Evolutionary conservation across 2,888 invertebrate species (phyloP).

Genomic region (Clitarchus hookeri): DNA sequence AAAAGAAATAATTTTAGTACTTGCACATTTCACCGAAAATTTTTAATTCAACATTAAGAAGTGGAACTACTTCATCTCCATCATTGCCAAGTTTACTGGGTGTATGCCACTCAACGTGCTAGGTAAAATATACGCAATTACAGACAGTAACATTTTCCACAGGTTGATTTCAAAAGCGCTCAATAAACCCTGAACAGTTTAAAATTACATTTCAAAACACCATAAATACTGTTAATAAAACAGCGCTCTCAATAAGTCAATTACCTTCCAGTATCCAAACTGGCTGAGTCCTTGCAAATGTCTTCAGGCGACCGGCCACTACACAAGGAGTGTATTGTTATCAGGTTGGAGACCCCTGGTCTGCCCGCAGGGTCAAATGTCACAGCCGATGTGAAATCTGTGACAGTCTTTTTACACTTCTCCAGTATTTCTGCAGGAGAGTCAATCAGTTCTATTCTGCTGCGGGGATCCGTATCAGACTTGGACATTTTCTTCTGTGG

Average conservation of each 20-base stretch:
- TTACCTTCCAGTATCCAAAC: slow-evolving; percentile 75
- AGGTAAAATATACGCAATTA: too few species aligned
- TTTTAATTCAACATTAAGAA: too few species aligned
- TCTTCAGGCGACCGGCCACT: slow-evolving; percentile 68
- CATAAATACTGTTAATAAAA: not conserved
- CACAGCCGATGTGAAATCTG: slow-evolving; percentile 84
- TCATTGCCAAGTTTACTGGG: too few species aligned
- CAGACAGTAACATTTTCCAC: too few species aligned
- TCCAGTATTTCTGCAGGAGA: slow-evolving; percentile 67
- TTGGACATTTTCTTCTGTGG: slow-evolving; percentile 97
- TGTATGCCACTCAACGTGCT: too few species aligned
- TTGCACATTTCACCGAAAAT: too few species aligned
- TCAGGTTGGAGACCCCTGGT: slow-evolving; percentile 89
- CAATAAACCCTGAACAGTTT: too few species aligned
- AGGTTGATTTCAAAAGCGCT: too few species aligned
- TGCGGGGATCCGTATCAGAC: slow-evolving; percentile 78
- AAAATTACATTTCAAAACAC: not conserved
- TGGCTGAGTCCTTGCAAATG: slow-evolving; percentile 67
- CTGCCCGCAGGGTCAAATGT: slow-evolving; percentile 77
- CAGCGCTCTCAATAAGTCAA: slow-evolving; percentile 45
- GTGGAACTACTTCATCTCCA: too few species aligned
- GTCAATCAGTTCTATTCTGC: slow-evolving; percentile 81
- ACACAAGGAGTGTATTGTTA: slow-evolving; percentile 79
- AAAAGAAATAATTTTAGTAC: too few species aligned
- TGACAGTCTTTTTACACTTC: slow-evolving; percentile 86